These are phyloP conservation scores for Aethes cnicana DNA, from an alignment of 2,888 invertebrate species.

Conservation along the genomic window DNA sequence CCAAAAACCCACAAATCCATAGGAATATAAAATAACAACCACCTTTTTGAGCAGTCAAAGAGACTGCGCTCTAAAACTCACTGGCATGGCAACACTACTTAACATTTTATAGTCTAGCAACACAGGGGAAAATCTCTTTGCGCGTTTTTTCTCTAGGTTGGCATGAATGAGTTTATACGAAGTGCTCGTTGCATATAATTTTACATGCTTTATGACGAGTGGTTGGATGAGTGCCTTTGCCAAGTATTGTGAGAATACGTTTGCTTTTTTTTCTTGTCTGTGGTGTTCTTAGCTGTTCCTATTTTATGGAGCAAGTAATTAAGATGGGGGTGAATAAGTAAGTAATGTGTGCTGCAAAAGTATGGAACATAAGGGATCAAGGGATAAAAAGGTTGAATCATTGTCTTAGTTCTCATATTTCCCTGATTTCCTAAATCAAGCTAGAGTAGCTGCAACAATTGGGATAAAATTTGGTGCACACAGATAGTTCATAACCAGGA, in stretches of 20 bases:
- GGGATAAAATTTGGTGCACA: no score
- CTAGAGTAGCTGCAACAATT: no score
- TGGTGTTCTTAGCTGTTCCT: neutral
- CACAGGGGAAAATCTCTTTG: slow-evolving; percentile 33
- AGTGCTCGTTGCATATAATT: slow-evolving; percentile 50
- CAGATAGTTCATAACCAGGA: no score
- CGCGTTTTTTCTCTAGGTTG: slow-evolving; percentile 39
- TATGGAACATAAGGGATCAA: no score
- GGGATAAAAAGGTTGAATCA: no score
- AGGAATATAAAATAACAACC: no score
- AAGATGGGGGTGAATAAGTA: neutral
- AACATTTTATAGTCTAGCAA: slow-evolving; percentile 27
- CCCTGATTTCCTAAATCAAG: no score
- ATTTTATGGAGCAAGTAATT: slow-evolving; percentile 6
- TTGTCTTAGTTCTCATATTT: no score
- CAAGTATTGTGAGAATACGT: slow-evolving; percentile 25
- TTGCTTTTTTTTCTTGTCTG: slow-evolving; percentile 9
- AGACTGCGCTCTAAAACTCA: neutral
- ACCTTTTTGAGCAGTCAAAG: slow-evolving; percentile 8
- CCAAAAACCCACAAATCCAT: neutral
- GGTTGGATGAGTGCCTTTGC: slow-evolving; percentile 38
- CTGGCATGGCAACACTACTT: slow-evolving; percentile 34
- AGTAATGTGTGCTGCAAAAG: neutral
- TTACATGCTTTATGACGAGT: slow-evolving; percentile 53
- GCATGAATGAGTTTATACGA: slow-evolving; percentile 43